Percentiles rank a stretch among this genome's conserved stretches.
Evolutionary conservation across 2,113 vertebrate species (phyloP).

Genomic region (Beaufortia kweichowensis): DNA sequence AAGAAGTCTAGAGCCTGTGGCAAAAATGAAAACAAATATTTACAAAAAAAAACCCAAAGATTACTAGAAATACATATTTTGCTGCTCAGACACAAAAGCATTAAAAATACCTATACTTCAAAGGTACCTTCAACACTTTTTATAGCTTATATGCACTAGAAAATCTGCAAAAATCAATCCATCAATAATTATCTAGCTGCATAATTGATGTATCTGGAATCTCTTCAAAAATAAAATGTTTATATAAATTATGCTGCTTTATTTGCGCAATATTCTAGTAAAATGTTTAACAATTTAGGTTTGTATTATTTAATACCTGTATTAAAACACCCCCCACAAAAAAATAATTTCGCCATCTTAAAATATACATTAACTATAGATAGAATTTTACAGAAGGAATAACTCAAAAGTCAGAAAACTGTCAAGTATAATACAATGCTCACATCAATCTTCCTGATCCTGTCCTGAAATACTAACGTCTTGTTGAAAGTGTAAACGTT

Average conservation of each 20-base stretch:
- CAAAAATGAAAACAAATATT: neutral
- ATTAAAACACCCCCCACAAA: too few species aligned
- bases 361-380: neutral
- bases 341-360: too few species aligned
- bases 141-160: too few species aligned
- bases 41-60: neutral
- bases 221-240: neutral
- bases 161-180: too few species aligned
- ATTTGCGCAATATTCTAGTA: neutral
- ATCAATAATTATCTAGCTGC: too few species aligned
- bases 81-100: neutral
- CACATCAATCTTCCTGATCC: slow-evolving; percentile 90
- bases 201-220: too few species aligned
- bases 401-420: neutral
- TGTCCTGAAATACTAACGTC: slow-evolving; percentile 86
- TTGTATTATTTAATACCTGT: too few species aligned
- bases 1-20: slow-evolving; percentile 89
- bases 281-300: neutral
- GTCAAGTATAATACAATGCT: slow-evolving; percentile 63
- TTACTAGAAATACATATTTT: neutral
- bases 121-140: too few species aligned
- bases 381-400: neutral
- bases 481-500: slow-evolving; percentile 95
- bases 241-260: too few species aligned
- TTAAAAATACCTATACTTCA: neutral